A percentile compares a stretch with the other conserved stretches of the same genome.
Conservation (phyloP, 2,113 vertebrate genomes). For the Silurus asotus region DNA sequence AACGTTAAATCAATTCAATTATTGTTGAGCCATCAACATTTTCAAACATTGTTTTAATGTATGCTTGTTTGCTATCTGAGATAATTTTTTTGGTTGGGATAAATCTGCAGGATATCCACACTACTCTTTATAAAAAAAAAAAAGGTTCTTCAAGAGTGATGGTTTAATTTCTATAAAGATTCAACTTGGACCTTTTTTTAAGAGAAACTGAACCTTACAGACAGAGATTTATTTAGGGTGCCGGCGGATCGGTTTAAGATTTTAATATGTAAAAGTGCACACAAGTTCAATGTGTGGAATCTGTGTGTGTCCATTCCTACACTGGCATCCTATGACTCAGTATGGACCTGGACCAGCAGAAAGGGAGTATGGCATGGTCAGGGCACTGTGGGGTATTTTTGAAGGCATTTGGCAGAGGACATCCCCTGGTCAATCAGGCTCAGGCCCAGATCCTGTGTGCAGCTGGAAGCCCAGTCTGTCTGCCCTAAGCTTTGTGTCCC, state of each 20-base stretch:
- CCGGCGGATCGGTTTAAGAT: neutral
- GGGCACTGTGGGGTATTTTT: slow-evolving; percentile 5
- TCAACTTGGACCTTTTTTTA: neutral
- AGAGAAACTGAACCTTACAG: neutral
- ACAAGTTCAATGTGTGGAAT: neutral
- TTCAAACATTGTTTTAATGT: too few relatives aligned
- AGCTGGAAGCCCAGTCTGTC: slow-evolving; percentile 43
- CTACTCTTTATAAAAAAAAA: neutral
- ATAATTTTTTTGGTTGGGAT: neutral
- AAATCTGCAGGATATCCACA: neutral
- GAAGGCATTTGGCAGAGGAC: slow-evolving; percentile 7
- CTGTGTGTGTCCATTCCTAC: neutral
- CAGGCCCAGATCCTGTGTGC: slow-evolving; percentile 34
- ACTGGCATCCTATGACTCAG: slow-evolving; percentile 2
- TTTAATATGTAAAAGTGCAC: neutral
- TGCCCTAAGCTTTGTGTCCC: slow-evolving; percentile 16
- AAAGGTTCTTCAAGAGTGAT: neutral
- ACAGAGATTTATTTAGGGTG: slow-evolving; percentile 3
- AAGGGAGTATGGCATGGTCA: neutral
- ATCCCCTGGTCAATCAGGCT: slow-evolving; percentile 20
- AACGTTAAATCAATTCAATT: too few relatives aligned
- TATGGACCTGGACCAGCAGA: neutral
- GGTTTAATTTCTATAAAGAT: neutral
- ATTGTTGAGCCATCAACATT: too few relatives aligned
- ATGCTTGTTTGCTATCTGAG: too few relatives aligned